Evolutionary conservation across 2,113 vertebrate genomes (phyloP).

Genomic region (Prunella fulvescens): DNA sequence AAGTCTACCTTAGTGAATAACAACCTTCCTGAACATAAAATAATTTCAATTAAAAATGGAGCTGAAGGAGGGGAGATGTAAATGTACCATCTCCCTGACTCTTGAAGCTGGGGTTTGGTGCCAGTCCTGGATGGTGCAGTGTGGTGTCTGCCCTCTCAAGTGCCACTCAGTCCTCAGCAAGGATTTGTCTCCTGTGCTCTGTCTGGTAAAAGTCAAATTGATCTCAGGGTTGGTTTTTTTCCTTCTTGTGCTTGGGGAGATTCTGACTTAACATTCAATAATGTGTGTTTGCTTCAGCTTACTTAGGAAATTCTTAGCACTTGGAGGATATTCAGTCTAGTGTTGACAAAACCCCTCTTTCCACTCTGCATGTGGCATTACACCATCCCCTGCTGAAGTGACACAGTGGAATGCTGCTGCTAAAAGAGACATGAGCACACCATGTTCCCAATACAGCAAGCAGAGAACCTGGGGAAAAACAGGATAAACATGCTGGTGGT

Average conservation of each 20-base stretch:
- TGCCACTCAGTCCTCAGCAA: not conserved
- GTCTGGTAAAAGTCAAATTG: not conserved
- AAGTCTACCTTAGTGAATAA: not conserved
- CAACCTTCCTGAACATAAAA: not conserved
- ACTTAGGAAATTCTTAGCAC: not conserved
- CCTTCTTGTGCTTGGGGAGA: not conserved
- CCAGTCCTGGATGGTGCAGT: not conserved
- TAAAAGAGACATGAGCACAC: fast-evolving
- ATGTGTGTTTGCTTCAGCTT: not conserved
- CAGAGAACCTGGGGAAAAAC: not conserved
- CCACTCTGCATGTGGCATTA: not conserved
- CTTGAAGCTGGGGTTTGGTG: not conserved
- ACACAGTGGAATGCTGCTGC: not conserved
- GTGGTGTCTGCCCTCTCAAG: not conserved
- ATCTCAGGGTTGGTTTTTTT: not conserved
- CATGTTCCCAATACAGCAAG: fast-evolving
- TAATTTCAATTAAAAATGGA: not conserved
- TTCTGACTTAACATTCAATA: not conserved
- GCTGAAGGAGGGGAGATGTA: not conserved
- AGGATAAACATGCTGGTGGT: not conserved
- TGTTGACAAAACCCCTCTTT: not conserved
- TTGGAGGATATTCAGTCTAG: not conserved
- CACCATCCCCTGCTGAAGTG: not conserved
- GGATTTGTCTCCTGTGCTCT: not conserved
- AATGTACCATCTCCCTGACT: not conserved